These are phyloP conservation scores for Syrmaticus mikado DNA, from an alignment of 2,113 vertebrate species.

Conservation along the genomic window DNA sequence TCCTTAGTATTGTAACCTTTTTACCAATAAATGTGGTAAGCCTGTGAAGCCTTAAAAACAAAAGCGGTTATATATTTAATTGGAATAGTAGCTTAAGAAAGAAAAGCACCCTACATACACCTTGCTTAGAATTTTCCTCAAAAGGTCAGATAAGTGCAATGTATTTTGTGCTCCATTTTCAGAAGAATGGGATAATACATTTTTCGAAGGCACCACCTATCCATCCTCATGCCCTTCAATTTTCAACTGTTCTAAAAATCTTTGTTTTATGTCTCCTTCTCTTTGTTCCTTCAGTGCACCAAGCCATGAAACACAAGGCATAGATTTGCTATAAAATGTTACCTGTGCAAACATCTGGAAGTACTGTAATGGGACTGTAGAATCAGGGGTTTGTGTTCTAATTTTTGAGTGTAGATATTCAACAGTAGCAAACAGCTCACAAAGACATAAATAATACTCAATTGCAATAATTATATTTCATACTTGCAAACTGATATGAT, in stretches of 20 bases:
- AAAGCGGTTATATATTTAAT: not conserved
- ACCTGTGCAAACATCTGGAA: not conserved
- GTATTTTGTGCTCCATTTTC: not conserved
- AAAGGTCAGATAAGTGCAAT: not conserved
- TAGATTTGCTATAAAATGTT: not conserved
- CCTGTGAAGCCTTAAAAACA: not conserved
- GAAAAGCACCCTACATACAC: not conserved
- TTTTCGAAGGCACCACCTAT: not conserved
- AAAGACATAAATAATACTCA: not conserved
- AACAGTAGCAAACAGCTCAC: not conserved
- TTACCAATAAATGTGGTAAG: slow-evolving; percentile 1
- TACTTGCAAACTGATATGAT: not conserved
- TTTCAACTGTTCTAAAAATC: not conserved
- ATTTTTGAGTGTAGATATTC: not conserved
- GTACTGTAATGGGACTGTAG: not conserved
- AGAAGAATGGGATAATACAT: not conserved
- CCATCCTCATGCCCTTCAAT: not conserved
- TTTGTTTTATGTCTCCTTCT: not conserved
- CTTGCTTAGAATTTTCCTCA: not conserved
- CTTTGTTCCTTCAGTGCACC: not conserved
- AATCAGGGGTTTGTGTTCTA: not conserved
- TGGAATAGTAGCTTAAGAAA: not conserved
- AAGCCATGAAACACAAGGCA: not conserved
- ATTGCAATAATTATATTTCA: not conserved
- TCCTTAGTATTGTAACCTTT: not conserved